Conservation (phyloP, 2,888 invertebrate species). For the Drosophila emarginata region DNA sequence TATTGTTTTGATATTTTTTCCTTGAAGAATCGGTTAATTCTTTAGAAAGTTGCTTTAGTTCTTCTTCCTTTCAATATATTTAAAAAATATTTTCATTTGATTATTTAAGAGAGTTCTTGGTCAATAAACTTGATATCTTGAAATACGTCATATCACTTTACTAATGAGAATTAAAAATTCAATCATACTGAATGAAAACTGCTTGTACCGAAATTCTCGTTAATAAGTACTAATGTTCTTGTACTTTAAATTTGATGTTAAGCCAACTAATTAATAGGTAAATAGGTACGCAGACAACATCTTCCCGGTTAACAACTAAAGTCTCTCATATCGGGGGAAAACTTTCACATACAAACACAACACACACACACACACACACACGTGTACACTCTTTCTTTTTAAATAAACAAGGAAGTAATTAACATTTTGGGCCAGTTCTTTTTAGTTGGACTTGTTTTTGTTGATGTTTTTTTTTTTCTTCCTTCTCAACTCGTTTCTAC, state of each 20-base stretch:
- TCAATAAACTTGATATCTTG: no score
- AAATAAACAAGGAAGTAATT: slow-evolving; percentile 77
- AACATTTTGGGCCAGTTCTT: slow-evolving; percentile 70
- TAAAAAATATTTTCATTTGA: no score
- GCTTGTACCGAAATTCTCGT: not conserved
- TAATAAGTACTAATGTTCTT: not conserved
- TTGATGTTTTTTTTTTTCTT: slow-evolving; percentile 15
- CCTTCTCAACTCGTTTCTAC: slow-evolving; percentile 56
- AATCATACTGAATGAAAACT: not conserved
- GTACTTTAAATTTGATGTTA: not conserved
- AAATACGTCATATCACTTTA: no score
- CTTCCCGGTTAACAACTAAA: not conserved
- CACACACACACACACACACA: slow-evolving; percentile 33
- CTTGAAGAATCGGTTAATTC: no score
- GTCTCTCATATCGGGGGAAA: not conserved
- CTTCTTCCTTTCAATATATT: no score
- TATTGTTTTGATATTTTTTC: no score
- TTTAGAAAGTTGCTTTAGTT: no score
- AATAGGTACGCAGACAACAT: not conserved
- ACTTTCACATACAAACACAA: slow-evolving; percentile 37
- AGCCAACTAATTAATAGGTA: not conserved
- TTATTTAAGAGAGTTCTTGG: no score
- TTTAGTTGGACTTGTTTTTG: slow-evolving; percentile 15
- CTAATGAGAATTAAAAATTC: not conserved
- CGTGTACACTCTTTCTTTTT: slow-evolving; percentile 45